Percentiles rank a stretch among this genome's conserved stretches.
These are phyloP conservation scores for Sebastes kiyomatsui DNA, from an alignment of 2,797 vertebrate species.

Conservation along the genomic window DNA sequence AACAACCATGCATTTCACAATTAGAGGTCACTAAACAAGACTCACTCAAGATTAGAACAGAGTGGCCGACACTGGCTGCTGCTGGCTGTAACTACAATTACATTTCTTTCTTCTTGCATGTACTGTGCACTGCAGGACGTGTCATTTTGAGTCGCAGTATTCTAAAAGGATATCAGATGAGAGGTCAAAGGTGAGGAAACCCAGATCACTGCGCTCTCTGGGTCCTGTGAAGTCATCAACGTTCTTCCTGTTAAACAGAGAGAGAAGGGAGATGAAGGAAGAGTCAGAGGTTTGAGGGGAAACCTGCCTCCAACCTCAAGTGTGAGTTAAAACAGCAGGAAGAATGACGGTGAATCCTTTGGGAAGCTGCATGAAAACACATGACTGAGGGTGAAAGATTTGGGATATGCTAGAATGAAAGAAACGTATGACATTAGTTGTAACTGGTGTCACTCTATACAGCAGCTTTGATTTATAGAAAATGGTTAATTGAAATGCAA, in stretches of 20 bases:
- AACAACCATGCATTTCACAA: neutral
- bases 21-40: neutral
- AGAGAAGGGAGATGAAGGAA: neutral
- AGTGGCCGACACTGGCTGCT: neutral
- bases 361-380: neutral
- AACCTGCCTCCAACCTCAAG: neutral
- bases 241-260: slow-evolving; percentile 88
- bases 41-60: neutral
- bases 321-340: neutral
- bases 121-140: neutral
- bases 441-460: neutral
- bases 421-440: neutral
- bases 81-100: neutral
- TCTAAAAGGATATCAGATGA: slow-evolving; percentile 94
- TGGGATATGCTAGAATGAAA: neutral
- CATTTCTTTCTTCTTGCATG: neutral
- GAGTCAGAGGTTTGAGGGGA: neutral
- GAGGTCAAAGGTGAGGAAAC: slow-evolving; percentile 95
- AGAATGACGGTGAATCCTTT: neutral
- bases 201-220: slow-evolving; percentile 95
- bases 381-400: neutral
- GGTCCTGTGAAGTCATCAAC: slow-evolving; percentile 98
- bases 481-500: too few species aligned
- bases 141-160: neutral
- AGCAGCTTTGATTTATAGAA: neutral